Evolutionary conservation across 2,113 vertebrate species (phyloP).

Genomic region (Choloepus hoffmanni): DNA sequence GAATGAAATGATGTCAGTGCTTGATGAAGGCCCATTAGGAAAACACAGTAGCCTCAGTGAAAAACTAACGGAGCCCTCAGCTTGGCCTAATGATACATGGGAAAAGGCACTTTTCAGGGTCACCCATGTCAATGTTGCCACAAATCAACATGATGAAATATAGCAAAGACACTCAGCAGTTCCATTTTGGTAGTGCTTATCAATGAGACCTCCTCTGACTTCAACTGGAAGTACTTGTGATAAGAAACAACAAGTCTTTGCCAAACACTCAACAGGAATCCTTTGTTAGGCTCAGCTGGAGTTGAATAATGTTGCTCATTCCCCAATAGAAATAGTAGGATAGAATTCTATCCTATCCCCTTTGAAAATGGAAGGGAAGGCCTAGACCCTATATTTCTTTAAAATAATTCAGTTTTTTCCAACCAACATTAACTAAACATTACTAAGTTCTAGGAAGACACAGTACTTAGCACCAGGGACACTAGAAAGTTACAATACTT

Average conservation of each 20-base stretch:
- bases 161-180: not conserved
- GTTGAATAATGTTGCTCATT: not conserved
- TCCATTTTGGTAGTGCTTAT: rapidly evolving
- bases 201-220: not conserved
- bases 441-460: not conserved
- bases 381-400: not conserved
- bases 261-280: not conserved
- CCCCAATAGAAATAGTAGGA: not conserved
- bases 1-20: conserved; percentile 44
- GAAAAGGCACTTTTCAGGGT: conserved; percentile 43
- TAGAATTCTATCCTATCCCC: not conserved
- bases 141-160: conserved; percentile 1
- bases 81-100: conserved; percentile 42
- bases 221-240: not conserved
- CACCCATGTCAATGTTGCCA: not conserved
- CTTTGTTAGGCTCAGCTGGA: not conserved
- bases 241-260: not conserved
- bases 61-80: conserved; percentile 55
- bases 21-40: conserved; percentile 64
- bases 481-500: not conserved
- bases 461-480: not conserved
- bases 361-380: not conserved
- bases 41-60: conserved; percentile 42
- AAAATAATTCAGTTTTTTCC: not conserved
- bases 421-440: not conserved